A percentile compares a stretch with the other conserved stretches of the same genome.
Conservation (phyloP, 2,797 vertebrate species). For the Apogon hyalosoma region DNA sequence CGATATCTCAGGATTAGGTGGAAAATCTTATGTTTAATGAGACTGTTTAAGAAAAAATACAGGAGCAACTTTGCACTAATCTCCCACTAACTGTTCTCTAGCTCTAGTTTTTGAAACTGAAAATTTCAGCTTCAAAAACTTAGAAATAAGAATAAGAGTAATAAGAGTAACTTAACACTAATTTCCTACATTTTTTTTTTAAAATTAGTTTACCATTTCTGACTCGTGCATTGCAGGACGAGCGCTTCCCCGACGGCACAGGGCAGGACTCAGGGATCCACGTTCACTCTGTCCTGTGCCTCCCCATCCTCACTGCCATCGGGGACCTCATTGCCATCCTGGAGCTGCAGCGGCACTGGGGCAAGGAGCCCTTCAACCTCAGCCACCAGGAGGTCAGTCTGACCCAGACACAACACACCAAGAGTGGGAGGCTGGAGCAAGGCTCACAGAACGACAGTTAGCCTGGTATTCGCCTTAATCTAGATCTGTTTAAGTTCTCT, state of each 20-base stretch:
- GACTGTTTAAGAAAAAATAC: too few relatives aligned
- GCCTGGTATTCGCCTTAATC: conserved; percentile 63
- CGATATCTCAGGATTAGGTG: too few relatives aligned
- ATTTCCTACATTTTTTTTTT: too few relatives aligned
- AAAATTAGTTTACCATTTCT: background rate
- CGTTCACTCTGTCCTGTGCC: conserved; percentile 96
- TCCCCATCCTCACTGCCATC: conserved; percentile 96
- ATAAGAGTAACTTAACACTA: too few relatives aligned
- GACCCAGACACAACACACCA: conserved; percentile 58
- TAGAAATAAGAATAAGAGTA: too few relatives aligned
- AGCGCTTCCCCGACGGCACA: conserved; percentile 95
- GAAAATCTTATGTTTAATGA: too few relatives aligned
- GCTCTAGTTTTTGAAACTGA: too few relatives aligned
- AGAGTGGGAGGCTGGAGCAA: conserved; percentile 50
- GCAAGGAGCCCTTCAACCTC: conserved; percentile 93
- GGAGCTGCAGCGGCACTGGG: conserved; percentile 94
- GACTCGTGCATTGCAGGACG: conserved; percentile 85
- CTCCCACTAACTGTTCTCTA: too few relatives aligned
- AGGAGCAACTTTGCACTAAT: too few relatives aligned
- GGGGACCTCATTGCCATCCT: conserved; percentile 96
- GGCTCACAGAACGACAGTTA: conserved; percentile 62
- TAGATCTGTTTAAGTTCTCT: conserved; percentile 56
- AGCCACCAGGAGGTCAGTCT: conserved; percentile 94
- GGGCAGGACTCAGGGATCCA: conserved; percentile 94
- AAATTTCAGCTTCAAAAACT: too few relatives aligned